Evolutionary conservation across 2,113 vertebrate species (phyloP).

Genomic region (Brienomyrus brachyistius): DNA sequence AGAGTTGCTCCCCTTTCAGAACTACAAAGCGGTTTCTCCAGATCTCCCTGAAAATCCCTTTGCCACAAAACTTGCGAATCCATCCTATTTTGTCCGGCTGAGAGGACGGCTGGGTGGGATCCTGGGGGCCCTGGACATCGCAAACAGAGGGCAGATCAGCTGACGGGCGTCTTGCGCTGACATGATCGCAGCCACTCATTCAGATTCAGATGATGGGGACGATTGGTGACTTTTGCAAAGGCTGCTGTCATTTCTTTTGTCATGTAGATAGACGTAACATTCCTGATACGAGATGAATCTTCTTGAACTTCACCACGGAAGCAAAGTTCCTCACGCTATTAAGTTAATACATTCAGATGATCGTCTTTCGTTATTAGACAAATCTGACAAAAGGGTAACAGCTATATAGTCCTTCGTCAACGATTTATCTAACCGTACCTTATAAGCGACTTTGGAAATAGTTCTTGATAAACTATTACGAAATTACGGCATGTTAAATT

Average conservation of each 20-base stretch:
- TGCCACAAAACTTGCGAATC: constrained; percentile 91
- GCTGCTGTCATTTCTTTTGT: constrained; percentile 38
- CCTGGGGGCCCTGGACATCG: constrained; percentile 64
- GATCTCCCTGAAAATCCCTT: constrained; percentile 91
- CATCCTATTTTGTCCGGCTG: constrained; percentile 86
- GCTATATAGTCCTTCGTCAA: not conserved
- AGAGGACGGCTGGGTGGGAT: constrained; percentile 58
- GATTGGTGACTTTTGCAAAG: constrained; percentile 23
- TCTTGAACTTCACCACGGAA: not conserved
- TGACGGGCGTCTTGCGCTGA: not conserved
- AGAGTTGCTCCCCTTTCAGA: constrained; percentile 83
- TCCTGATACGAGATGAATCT: constrained; percentile 26
- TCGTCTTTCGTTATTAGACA: not conserved
- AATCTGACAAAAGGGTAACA: not conserved
- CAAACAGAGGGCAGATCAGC: not conserved
- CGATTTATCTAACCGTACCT: not conserved
- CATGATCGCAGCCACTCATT: constrained; percentile 12
- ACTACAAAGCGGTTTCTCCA: constrained; percentile 91
- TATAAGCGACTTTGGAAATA: not conserved
- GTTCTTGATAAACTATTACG: not conserved
- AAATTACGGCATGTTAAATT: not conserved
- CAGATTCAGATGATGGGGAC: constrained; percentile 22
- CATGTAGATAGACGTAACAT: constrained; percentile 41
- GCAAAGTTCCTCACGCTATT: not conserved
- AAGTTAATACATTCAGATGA: not conserved